These are phyloP conservation scores for Geophilus truncorum DNA, from an alignment of 2,888 invertebrate species.

Conservation along the genomic window DNA sequence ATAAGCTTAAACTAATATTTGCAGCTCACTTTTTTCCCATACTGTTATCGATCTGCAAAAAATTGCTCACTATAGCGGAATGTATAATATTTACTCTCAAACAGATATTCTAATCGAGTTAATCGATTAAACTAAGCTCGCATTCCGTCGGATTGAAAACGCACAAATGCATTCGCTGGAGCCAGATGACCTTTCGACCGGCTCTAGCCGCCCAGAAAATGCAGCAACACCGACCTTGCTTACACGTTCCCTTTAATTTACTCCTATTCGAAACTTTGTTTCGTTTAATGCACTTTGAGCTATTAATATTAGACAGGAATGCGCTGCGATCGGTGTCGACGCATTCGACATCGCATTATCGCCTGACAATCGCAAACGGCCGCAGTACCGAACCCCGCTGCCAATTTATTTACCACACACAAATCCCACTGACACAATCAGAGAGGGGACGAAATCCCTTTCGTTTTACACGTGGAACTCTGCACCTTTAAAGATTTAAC, in stretches of 20 bases:
- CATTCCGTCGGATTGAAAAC: background rate
- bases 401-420: background rate
- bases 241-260: background rate
- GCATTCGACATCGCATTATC: background rate
- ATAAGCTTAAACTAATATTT: background rate
- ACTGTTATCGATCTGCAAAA: background rate
- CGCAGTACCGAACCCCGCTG: background rate
- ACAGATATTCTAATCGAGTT: background rate
- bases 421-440: background rate
- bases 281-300: too few relatives aligned
- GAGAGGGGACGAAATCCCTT: background rate
- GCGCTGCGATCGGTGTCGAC: too few relatives aligned
- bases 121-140: background rate
- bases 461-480: background rate
- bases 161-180: background rate
- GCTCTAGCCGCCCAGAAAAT: background rate
- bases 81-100: background rate
- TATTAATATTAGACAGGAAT: too few relatives aligned
- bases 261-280: background rate
- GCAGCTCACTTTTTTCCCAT: background rate
- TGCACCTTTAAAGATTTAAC: constrained; percentile 10
- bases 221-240: background rate
- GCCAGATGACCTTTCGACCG: constrained; percentile 11
- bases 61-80: background rate
- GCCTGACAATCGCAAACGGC: background rate